A percentile compares a stretch with the other conserved stretches of the same genome.
Evolutionary conservation across 2,797 vertebrate genomes (phyloP).

Genomic region (Xenentodon cancila): DNA sequence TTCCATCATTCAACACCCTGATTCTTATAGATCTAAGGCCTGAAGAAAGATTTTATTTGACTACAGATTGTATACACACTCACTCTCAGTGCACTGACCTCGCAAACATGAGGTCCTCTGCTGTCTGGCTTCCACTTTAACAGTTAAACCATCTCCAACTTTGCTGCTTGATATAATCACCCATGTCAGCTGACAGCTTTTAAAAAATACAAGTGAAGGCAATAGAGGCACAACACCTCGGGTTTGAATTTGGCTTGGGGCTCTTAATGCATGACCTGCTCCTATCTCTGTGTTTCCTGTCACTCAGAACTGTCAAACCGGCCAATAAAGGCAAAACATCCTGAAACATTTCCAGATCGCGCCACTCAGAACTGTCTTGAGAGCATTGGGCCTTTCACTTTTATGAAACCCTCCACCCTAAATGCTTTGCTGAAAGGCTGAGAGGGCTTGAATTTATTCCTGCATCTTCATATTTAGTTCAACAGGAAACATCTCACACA

Average conservation of each 20-base stretch:
- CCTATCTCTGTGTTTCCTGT: constrained; percentile 31
- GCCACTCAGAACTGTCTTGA: background rate
- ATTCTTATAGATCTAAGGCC: no score
- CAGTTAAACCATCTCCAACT: background rate
- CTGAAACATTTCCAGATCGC: constrained; percentile 19
- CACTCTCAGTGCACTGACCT: background rate
- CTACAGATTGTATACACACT: background rate
- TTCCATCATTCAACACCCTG: no score
- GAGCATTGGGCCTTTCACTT: background rate
- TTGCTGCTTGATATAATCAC: background rate
- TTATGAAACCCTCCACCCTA: background rate
- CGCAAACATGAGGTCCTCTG: background rate
- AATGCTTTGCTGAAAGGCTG: constrained; percentile 5
- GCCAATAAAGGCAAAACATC: constrained; percentile 35
- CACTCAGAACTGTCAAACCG: constrained; percentile 47
- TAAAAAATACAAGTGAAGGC: constrained; percentile 11
- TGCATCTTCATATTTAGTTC: background rate
- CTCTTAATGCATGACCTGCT: constrained; percentile 32
- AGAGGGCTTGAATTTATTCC: background rate
- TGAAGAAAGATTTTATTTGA: no score
- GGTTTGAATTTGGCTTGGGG: constrained; percentile 18
- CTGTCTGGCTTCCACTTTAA: background rate
- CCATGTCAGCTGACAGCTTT: background rate
- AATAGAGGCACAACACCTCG: background rate
- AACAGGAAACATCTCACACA: background rate